Evolutionary conservation across 2,888 invertebrate genomes (phyloP).

Genomic region (Biston stratarius): DNA sequence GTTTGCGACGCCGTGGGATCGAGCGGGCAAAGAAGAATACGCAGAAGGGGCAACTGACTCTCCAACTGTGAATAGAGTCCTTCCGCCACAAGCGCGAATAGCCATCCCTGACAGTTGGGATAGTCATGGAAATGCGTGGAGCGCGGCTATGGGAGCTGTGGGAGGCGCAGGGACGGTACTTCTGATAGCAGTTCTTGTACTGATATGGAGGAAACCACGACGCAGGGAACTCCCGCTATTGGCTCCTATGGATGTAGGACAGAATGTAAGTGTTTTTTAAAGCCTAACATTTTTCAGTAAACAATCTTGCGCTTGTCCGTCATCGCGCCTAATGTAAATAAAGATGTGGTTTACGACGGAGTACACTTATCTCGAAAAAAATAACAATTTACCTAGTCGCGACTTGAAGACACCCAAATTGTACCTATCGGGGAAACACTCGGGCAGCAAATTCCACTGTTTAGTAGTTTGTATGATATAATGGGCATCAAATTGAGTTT

Average conservation of each 20-base stretch:
- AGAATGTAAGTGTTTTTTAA: conserved; percentile 66
- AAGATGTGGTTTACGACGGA: too few relatives aligned
- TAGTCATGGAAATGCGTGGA: conserved; percentile 68
- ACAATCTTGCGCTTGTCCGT: too few relatives aligned
- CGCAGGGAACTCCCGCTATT: conserved; percentile 64
- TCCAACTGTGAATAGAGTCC: conserved; percentile 29
- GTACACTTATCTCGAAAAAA: too few relatives aligned
- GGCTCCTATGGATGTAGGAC: conserved; percentile 75
- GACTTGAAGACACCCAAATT: too few relatives aligned
- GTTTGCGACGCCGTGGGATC: conserved; percentile 64
- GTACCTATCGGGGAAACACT: too few relatives aligned
- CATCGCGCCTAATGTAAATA: too few relatives aligned
- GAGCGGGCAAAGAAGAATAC: conserved; percentile 49
- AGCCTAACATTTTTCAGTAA: not conserved
- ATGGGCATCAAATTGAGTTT: too few relatives aligned
- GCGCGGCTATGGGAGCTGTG: conserved; percentile 73
- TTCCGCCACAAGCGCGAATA: conserved; percentile 59
- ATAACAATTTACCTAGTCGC: too few relatives aligned
- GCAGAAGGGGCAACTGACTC: conserved; percentile 47
- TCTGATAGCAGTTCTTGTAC: conserved; percentile 66
- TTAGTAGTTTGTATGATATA: too few relatives aligned
- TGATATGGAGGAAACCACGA: conserved; percentile 70
- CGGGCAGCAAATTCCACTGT: too few relatives aligned
- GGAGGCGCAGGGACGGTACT: conserved; percentile 75
- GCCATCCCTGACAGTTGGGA: conserved; percentile 48